phyloP scores from a whole-genome alignment of 2,888 invertebrate species.

The Psococerastis gibbosa region DNA sequence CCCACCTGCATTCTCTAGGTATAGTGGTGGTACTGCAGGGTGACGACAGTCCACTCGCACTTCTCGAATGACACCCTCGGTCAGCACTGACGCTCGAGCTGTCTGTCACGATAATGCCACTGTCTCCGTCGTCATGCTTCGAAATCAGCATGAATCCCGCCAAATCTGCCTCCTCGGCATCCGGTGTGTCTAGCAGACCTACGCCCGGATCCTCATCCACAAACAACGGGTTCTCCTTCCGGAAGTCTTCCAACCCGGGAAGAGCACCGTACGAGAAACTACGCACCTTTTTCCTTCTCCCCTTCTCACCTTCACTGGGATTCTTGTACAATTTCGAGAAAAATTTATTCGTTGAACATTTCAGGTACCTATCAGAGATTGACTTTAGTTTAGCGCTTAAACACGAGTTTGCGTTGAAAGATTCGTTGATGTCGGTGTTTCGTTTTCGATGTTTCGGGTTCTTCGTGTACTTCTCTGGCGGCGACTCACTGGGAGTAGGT shows the following conservation, averaged over 20 bases:
- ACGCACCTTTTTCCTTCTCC: slow-evolving; percentile 29
- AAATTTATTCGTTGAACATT: slow-evolving; percentile 46
- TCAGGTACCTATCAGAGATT: slow-evolving; percentile 52
- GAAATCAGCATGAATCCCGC: slow-evolving; percentile 31
- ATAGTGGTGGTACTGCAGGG: slow-evolving; percentile 2
- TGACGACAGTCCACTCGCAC: slow-evolving; percentile 2
- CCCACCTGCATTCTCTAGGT: no score
- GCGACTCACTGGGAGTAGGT: neutral
- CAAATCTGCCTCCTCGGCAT: neutral
- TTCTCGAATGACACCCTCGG: neutral
- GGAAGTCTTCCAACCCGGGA: slow-evolving; percentile 50
- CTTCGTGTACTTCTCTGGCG: slow-evolving; percentile 14
- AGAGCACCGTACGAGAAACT: slow-evolving; percentile 58
- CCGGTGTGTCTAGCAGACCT: neutral
- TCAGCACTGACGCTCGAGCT: slow-evolving; percentile 20
- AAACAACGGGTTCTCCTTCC: slow-evolving; percentile 38
- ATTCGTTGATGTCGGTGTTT: slow-evolving; percentile 31
- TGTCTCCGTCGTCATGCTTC: slow-evolving; percentile 53
- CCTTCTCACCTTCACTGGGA: slow-evolving; percentile 23
- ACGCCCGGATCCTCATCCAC: slow-evolving; percentile 32
- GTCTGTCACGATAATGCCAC: slow-evolving; percentile 55
- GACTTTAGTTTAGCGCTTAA: slow-evolving; percentile 48
- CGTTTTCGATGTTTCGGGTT: slow-evolving; percentile 18
- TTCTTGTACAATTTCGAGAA: slow-evolving; percentile 45
- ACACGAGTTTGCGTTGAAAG: slow-evolving; percentile 31